Conservation (phyloP, 2,888 invertebrate species). For the Tipula unca region DNA sequence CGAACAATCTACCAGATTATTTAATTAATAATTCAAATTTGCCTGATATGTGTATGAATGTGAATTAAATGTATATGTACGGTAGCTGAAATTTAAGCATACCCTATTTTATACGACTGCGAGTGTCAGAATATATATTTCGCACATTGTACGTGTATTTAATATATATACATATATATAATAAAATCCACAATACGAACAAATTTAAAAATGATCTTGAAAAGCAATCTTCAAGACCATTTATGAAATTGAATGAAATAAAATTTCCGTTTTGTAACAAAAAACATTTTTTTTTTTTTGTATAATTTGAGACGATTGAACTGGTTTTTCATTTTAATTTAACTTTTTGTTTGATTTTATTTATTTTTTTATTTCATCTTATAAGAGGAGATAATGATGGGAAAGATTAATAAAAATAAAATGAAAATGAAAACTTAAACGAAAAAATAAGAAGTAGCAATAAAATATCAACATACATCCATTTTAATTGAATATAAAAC, state of each 20-base stretch:
- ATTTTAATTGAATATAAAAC: not conserved
- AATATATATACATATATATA: not conserved
- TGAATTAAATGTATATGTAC: not conserved
- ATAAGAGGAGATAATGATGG: conserved; percentile 1
- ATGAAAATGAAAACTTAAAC: no score
- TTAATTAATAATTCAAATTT: not conserved
- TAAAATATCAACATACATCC: not conserved
- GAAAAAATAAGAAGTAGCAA: not conserved
- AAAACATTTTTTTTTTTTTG: not conserved
- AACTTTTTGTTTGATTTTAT: not conserved
- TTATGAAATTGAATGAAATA: conserved; percentile 14
- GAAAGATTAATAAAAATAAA: conserved; percentile 1
- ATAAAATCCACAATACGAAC: not conserved
- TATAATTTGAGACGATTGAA: not conserved
- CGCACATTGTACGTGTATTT: not conserved
- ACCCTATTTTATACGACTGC: not conserved
- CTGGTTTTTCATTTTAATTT: conserved; percentile 8
- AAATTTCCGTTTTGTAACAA: not conserved
- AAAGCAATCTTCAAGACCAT: not conserved
- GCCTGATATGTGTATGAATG: not conserved
- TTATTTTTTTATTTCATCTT: not conserved
- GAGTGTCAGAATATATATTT: not conserved
- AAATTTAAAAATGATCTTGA: not conserved
- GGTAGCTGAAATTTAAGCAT: not conserved
- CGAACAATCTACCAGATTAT: not conserved